phyloP scores from a whole-genome alignment of 2,888 invertebrate species.

The Tyria jacobaeae region DNA sequence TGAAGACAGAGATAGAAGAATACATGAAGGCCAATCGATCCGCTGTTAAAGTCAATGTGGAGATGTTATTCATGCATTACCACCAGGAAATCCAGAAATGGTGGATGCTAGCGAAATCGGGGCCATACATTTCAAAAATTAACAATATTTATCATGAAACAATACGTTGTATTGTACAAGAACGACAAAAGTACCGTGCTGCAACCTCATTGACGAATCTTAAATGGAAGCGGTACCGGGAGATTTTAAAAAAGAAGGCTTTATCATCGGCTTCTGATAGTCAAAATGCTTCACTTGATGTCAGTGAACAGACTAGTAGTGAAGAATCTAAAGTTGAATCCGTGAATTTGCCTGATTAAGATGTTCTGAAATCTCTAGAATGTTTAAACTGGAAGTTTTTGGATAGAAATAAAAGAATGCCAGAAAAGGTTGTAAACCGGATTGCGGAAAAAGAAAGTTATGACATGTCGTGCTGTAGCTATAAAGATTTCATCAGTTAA shows the following conservation, averaged over 20 bases:
- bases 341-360: neutral
- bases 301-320: neutral
- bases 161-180: neutral
- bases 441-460: too few relatives aligned
- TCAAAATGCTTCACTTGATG: neutral
- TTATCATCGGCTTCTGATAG: neutral
- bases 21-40: neutral
- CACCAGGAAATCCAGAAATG: slow-evolving; percentile 33
- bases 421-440: too few relatives aligned
- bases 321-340: neutral
- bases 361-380: too few relatives aligned
- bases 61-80: slow-evolving; percentile 28
- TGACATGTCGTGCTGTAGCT: too few relatives aligned
- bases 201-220: neutral
- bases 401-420: too few relatives aligned
- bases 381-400: too few relatives aligned
- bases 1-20: slow-evolving; percentile 25
- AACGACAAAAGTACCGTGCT: neutral
- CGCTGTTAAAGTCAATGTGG: slow-evolving; percentile 14
- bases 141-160: slow-evolving; percentile 1
- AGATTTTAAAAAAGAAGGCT: neutral
- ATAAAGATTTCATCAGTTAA: too few relatives aligned
- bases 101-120: slow-evolving; percentile 32
- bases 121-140: slow-evolving; percentile 23
- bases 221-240: neutral